These are phyloP conservation scores for Xestoiulus laeticollis DNA, from an alignment of 2,888 invertebrate genomes.

Conservation along the genomic window DNA sequence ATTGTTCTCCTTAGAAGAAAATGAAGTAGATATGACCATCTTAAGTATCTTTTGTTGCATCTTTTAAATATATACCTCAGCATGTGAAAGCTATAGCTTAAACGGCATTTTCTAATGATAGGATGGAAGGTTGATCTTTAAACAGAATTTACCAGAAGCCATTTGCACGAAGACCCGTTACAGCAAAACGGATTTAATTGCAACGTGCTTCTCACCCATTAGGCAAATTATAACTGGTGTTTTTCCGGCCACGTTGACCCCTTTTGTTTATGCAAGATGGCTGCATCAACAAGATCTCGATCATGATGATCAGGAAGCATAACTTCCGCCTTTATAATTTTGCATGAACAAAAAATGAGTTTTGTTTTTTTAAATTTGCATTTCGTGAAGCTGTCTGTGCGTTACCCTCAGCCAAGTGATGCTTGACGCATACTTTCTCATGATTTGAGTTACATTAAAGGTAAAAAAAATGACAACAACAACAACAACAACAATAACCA, in stretches of 20 bases:
- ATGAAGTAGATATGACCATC: too few species aligned
- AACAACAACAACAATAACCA: slow-evolving; percentile 17
- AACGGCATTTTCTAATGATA: background rate
- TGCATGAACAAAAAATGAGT: background rate
- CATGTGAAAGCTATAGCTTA: too few species aligned
- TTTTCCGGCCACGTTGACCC: background rate
- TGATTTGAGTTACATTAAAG: background rate
- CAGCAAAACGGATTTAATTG: background rate
- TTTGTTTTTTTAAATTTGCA: slow-evolving; percentile 37
- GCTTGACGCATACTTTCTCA: background rate
- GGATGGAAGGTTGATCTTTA: background rate
- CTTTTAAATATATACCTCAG: background rate
- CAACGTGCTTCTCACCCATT: background rate
- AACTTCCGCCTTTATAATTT: slow-evolving; percentile 16
- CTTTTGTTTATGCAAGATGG: background rate
- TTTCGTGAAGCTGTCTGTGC: slow-evolving; percentile 6
- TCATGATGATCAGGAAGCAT: background rate
- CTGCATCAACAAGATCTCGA: background rate
- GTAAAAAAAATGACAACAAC: background rate
- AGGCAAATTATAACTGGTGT: background rate
- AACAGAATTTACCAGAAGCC: background rate
- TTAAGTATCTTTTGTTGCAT: background rate
- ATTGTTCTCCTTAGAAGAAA: too few species aligned
- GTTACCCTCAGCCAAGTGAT: background rate
- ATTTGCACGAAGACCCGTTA: background rate